These are phyloP conservation scores for Subacronicta megacephala DNA, from an alignment of 2,888 invertebrate species.

Conservation along the genomic window DNA sequence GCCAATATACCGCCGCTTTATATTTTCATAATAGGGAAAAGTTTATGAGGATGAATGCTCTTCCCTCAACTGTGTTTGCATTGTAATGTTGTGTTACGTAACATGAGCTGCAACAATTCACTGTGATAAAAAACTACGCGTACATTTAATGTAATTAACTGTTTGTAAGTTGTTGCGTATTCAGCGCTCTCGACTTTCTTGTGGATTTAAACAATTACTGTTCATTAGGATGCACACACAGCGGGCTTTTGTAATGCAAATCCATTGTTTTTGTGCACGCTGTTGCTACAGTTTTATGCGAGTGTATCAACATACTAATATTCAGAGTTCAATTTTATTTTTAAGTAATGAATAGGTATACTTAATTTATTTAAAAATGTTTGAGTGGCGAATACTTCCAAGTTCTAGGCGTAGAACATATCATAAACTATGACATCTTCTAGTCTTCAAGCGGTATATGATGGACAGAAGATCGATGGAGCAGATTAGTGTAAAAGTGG, in stretches of 20 bases:
- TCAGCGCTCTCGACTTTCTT: conserved; percentile 69
- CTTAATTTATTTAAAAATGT: too few relatives aligned
- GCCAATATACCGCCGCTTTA: too few relatives aligned
- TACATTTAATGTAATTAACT: conserved; percentile 72
- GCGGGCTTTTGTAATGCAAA: conserved; percentile 80
- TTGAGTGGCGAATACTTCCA: too few relatives aligned
- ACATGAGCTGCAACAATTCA: conserved; percentile 14
- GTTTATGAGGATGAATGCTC: too few relatives aligned
- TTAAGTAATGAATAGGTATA: too few relatives aligned
- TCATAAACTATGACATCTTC: too few relatives aligned
- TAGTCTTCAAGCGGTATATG: too few relatives aligned
- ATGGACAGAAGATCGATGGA: too few relatives aligned
- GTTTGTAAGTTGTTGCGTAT: conserved; percentile 69
- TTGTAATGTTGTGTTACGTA: conserved; percentile 26
- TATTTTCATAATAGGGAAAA: too few relatives aligned
- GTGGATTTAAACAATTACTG: conserved; percentile 83
- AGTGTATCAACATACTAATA: conserved; percentile 32
- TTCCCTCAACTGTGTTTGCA: conserved; percentile 9
- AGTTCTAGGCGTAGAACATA: too few relatives aligned
- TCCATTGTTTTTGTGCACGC: conserved; percentile 74
- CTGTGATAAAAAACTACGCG: conserved; percentile 59
- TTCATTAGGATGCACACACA: conserved; percentile 78
- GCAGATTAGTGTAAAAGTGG: too few relatives aligned
- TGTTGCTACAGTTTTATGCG: conserved; percentile 52
- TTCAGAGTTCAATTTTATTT: too few relatives aligned